Evolutionary conservation across 2,888 invertebrate genomes (phyloP).

Genomic region (Escarpia spicata): DNA sequence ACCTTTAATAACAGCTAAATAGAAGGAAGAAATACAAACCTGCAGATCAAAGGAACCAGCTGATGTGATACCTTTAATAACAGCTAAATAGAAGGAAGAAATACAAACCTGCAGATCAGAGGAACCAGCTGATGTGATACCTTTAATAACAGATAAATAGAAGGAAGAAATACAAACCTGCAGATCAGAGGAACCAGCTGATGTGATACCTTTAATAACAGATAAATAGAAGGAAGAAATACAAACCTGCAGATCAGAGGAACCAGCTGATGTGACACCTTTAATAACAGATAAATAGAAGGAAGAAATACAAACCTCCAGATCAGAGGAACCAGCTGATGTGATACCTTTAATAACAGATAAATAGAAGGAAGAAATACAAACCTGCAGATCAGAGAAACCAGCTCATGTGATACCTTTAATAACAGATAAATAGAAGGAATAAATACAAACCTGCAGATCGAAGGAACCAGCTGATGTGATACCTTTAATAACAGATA

Average conservation of each 20-base stretch:
- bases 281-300: neutral
- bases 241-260: constrained; percentile 72
- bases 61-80: no score
- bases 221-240: neutral
- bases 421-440: neutral
- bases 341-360: no score
- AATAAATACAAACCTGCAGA: constrained; percentile 56
- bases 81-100: neutral
- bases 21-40: constrained; percentile 43
- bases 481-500: no score
- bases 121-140: constrained; percentile 71
- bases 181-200: constrained; percentile 79
- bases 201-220: no score
- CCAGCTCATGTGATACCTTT: constrained; percentile 67
- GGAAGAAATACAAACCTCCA: constrained; percentile 53
- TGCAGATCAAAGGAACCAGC: constrained; percentile 75
- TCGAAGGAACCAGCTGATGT: constrained; percentile 78
- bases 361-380: neutral
- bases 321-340: constrained; percentile 78
- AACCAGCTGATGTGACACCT: constrained; percentile 69
- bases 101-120: constrained; percentile 71
- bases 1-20: no score
- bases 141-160: neutral
- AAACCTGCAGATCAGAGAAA: constrained; percentile 74
- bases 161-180: constrained; percentile 49